phyloP scores from a whole-genome alignment of 2,888 invertebrate species.

The Icerya purchasi region DNA sequence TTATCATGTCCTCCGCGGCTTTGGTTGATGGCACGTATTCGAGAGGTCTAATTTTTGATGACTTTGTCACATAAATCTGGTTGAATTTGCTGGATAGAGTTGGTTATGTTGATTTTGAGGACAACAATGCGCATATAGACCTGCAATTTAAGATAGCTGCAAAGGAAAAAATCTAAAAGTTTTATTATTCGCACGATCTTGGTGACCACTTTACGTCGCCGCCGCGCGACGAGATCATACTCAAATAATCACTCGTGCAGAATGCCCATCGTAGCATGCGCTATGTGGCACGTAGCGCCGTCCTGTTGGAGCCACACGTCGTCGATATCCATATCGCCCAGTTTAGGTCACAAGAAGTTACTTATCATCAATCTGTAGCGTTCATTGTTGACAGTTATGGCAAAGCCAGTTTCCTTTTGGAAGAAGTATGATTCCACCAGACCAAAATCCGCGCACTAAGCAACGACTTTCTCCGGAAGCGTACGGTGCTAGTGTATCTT shows the following conservation, averaged over 20 bases:
- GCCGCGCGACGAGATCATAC: too few relatives aligned
- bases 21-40: not conserved
- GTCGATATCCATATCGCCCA: too few relatives aligned
- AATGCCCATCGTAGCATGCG: too few relatives aligned
- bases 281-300: too few relatives aligned
- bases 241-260: too few relatives aligned
- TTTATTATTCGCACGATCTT: not conserved
- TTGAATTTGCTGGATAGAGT: not conserved
- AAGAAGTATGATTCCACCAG: too few relatives aligned
- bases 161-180: not conserved
- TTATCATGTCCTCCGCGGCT: not conserved
- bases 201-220: not conserved
- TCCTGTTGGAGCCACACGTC: too few relatives aligned
- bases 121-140: not conserved
- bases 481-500: conserved; percentile 20
- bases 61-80: conserved; percentile 1
- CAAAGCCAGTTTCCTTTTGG: conserved; percentile 21
- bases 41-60: not conserved
- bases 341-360: too few relatives aligned
- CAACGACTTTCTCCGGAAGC: conserved; percentile 23
- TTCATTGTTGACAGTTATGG: conserved; percentile 20
- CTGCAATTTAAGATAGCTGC: not conserved
- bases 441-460: conserved; percentile 25
- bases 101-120: conserved; percentile 3
- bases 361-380: too few relatives aligned